A percentile compares a stretch with the other conserved stretches of the same genome.
Evolutionary conservation across 2,797 vertebrate species (phyloP).

Genomic region (Hippoglossus hippoglossus): DNA sequence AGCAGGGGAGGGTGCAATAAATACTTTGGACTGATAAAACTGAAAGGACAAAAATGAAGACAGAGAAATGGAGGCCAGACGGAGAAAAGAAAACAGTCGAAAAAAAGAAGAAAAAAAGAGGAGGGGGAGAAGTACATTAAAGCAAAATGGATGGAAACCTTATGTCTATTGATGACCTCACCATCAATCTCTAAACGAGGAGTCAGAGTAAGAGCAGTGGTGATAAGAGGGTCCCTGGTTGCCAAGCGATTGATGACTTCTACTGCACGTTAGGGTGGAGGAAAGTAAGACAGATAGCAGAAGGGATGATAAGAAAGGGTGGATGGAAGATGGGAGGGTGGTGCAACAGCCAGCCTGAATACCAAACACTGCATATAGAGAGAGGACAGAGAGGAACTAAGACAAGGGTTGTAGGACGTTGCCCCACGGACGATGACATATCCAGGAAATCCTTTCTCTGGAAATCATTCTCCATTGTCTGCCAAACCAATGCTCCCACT

Average conservation of each 20-base stretch:
- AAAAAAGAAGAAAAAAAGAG: background rate
- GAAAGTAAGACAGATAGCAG: slow-evolving; percentile 40
- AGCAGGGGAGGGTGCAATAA: slow-evolving; percentile 47
- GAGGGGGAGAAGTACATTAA: slow-evolving; percentile 24
- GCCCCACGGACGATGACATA: slow-evolving; percentile 10
- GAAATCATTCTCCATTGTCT: slow-evolving; percentile 3
- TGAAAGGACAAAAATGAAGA: slow-evolving; percentile 41
- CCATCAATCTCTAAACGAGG: slow-evolving; percentile 56
- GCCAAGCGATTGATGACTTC: slow-evolving; percentile 68
- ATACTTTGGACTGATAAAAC: slow-evolving; percentile 56
- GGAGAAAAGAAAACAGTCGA: slow-evolving; percentile 17
- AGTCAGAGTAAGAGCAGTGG: slow-evolving; percentile 54
- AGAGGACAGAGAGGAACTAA: background rate
- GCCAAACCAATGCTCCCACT: background rate
- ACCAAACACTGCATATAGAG: slow-evolving; percentile 28
- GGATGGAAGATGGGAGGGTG: slow-evolving; percentile 15
- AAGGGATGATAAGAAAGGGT: slow-evolving; percentile 37
- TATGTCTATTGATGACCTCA: slow-evolving; percentile 58
- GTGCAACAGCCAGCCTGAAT: slow-evolving; percentile 33
- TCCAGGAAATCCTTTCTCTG: slow-evolving; percentile 2
- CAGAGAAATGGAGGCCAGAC: slow-evolving; percentile 29
- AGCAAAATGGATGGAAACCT: slow-evolving; percentile 47
- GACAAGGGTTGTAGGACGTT: slow-evolving; percentile 1
- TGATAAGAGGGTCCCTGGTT: slow-evolving; percentile 68
- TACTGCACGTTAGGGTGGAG: slow-evolving; percentile 46